Evolutionary conservation across 2,113 vertebrate species (phyloP).

Genomic region (Apaloderma vittatum): DNA sequence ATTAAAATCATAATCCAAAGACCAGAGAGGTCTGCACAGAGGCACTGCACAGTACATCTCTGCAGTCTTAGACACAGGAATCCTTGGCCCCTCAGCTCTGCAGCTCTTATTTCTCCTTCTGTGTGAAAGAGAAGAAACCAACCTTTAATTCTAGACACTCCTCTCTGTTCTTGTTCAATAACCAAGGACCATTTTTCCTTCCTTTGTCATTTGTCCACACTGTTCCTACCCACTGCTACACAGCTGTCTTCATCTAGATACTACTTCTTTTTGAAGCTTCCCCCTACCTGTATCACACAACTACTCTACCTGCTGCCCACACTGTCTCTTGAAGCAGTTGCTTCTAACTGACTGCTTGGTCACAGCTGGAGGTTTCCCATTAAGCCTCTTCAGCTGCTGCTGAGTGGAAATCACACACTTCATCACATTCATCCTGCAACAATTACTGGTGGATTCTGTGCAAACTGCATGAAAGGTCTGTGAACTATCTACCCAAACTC

Average conservation of each 20-base stretch:
- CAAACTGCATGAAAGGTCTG: not conserved
- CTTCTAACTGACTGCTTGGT: not conserved
- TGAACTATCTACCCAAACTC: not conserved
- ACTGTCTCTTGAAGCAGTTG: not conserved
- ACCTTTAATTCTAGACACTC: not conserved
- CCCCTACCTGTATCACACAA: not conserved
- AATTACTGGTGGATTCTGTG: not conserved
- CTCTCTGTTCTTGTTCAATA: not conserved
- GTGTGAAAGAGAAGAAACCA: not conserved
- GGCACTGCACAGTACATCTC: not conserved
- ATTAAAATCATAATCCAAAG: not conserved
- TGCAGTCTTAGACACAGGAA: not conserved
- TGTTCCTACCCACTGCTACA: not conserved
- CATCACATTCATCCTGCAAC: not conserved
- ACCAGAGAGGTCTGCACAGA: not conserved
- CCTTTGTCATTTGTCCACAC: not conserved
- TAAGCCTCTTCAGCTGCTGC: not conserved
- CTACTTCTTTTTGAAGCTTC: not conserved
- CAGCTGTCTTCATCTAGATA: accelerated
- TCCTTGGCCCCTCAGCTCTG: not conserved
- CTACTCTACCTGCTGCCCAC: not conserved
- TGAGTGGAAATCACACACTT: not conserved
- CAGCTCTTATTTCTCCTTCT: not conserved
- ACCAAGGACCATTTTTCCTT: not conserved
- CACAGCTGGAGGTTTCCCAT: not conserved